Evolutionary conservation across 2,888 invertebrate species (phyloP).

Genomic region (Leucoptera coffeella): DNA sequence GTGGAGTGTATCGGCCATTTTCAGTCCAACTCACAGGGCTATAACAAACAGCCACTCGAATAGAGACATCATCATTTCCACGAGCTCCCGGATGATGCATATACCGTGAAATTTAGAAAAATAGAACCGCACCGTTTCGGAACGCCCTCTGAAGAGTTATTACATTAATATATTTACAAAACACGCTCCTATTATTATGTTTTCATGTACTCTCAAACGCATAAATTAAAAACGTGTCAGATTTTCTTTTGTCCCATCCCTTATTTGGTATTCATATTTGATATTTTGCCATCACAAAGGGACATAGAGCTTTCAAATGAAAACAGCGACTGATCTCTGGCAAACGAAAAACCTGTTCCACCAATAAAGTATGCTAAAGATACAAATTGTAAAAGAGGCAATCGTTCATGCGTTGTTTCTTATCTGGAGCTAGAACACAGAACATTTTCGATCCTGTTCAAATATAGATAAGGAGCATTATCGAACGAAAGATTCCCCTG

Average conservation of each 20-base stretch:
- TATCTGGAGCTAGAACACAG: conserved; percentile 17
- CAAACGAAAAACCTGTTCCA: conserved; percentile 45
- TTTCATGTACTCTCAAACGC: conserved; percentile 49
- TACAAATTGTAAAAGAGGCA: conserved; percentile 52
- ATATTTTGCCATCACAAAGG: conserved; percentile 48
- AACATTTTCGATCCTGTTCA: conserved; percentile 24
- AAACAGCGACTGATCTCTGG: conserved; percentile 31
- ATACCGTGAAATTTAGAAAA: conserved; percentile 48
- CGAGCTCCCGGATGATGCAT: conserved; percentile 29
- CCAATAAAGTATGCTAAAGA: conserved; percentile 41
- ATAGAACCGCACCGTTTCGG: conserved; percentile 23
- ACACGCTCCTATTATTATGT: conserved; percentile 49
- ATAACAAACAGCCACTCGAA: too few relatives aligned
- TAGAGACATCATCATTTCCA: conserved; percentile 40
- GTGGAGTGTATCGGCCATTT: too few relatives aligned
- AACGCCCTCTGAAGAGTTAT: conserved; percentile 39
- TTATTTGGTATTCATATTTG: conserved; percentile 54
- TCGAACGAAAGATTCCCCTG: conserved; percentile 20
- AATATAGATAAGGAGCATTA: conserved; percentile 22
- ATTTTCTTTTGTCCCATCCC: conserved; percentile 50
- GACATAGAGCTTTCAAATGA: conserved; percentile 34
- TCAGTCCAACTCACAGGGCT: too few relatives aligned
- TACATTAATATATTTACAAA: conserved; percentile 50
- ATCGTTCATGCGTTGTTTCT: conserved; percentile 37
- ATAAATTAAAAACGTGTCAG: conserved; percentile 51